phyloP scores from a whole-genome alignment of 2,888 invertebrate genomes.

The Lasioglossum villosulum region DNA sequence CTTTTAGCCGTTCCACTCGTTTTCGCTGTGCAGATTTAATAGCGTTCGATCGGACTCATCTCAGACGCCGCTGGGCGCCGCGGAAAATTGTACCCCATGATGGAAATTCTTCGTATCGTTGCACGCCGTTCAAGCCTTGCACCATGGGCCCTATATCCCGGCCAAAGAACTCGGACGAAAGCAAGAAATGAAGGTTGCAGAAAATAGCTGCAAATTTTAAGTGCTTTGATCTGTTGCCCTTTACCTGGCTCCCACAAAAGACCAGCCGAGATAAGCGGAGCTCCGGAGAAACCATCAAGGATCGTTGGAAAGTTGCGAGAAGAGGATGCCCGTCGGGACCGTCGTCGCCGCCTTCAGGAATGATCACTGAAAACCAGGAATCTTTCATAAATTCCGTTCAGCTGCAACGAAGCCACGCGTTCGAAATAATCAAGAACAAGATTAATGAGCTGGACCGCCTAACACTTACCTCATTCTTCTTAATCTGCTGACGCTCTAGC shows the following conservation, averaged over 20 bases:
- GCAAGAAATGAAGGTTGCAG: neutral
- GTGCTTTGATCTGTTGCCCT: constrained; percentile 10
- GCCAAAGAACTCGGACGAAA: neutral
- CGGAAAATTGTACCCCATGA: constrained; percentile 4
- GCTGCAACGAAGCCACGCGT: neutral
- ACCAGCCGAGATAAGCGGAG: neutral
- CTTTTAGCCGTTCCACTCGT: constrained; percentile 32
- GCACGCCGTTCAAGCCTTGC: neutral
- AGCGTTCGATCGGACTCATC: constrained; percentile 17
- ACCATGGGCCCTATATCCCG: neutral
- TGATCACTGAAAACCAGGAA: neutral
- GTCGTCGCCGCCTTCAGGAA: neutral
- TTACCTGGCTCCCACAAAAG: neutral
- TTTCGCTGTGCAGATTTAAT: constrained; percentile 46
- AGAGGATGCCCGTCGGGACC: neutral
- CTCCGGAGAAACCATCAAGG: neutral
- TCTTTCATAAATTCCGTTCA: neutral
- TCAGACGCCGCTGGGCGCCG: neutral
- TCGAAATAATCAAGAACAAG: neutral
- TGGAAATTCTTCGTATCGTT: constrained; percentile 19
- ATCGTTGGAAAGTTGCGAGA: neutral
- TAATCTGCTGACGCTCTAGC: neutral
- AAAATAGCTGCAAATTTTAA: neutral
- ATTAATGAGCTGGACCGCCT: neutral
- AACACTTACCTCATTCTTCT: neutral